Evolutionary conservation across 2,888 invertebrate species (phyloP).

Genomic region (Conomelus anceps): DNA sequence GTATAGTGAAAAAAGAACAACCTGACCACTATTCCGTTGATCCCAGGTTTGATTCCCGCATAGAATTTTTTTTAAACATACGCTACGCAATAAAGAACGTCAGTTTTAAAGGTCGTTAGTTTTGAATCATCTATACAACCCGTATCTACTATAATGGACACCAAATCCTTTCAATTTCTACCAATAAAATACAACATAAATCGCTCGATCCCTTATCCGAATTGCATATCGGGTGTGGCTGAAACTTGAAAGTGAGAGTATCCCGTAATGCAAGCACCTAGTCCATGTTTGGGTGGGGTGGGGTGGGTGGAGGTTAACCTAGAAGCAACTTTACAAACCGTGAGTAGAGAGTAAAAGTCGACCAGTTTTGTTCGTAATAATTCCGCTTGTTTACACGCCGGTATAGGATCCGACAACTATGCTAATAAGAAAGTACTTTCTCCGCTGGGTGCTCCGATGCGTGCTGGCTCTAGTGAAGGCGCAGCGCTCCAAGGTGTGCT

Average conservation of each 20-base stretch:
- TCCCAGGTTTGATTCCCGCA: too few species aligned
- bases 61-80: too few species aligned
- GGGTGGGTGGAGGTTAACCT: not conserved
- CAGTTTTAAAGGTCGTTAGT: too few species aligned
- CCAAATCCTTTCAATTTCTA: not conserved
- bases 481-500: not conserved
- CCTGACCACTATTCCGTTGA: too few species aligned
- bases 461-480: too few species aligned
- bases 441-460: not conserved
- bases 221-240: not conserved
- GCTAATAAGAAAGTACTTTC: not conserved
- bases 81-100: too few species aligned
- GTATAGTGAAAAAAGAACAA: too few species aligned
- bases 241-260: not conserved
- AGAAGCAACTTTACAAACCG: not conserved
- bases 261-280: not conserved
- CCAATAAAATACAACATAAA: not conserved
- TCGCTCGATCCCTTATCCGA: not conserved
- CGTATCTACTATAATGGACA: not conserved
- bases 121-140: too few species aligned
- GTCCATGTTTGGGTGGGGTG: not conserved
- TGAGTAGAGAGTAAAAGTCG: not conserved
- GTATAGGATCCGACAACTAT: not conserved
- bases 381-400: not conserved
- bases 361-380: not conserved